Conservation (phyloP, 2,113 vertebrate genomes). For the Ploceus nigricollis region DNA sequence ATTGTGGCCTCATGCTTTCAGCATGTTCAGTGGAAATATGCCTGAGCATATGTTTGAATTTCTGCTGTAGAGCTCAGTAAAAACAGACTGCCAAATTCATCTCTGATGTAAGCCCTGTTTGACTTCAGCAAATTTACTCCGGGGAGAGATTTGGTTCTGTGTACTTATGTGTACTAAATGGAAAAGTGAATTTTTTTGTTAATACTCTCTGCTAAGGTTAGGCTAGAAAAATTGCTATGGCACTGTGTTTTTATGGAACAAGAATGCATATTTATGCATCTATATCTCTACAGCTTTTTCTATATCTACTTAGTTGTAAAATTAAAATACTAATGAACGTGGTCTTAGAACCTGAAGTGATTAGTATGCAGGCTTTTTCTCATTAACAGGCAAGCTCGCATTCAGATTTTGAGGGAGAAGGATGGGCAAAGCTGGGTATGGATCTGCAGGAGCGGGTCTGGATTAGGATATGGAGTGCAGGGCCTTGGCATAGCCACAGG, state of each 20-base stretch:
- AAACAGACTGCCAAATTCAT: conserved; percentile 9
- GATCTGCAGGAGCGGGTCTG: background rate
- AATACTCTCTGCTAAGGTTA: background rate
- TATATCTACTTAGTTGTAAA: background rate
- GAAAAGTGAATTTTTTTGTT: conserved; percentile 25
- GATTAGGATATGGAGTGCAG: background rate
- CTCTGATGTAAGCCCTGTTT: background rate
- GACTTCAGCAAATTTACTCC: conserved; percentile 22
- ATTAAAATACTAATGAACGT: background rate
- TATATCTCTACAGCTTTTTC: background rate
- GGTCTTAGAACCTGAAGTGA: background rate
- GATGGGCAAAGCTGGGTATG: background rate
- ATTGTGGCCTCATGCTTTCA: background rate
- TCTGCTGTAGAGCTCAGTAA: conserved; percentile 7
- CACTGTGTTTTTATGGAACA: background rate
- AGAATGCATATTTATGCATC: background rate
- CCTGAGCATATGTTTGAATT: conserved; percentile 1
- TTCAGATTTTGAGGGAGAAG: background rate
- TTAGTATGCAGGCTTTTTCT: background rate
- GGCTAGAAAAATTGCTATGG: background rate
- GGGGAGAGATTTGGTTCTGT: background rate
- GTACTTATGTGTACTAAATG: background rate
- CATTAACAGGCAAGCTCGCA: background rate
- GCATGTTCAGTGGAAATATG: background rate
- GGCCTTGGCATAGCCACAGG: background rate